Base-by-base conservation (phyloP, 2,797 vertebrate genomes). In the Sitta carolinensis region DNA sequence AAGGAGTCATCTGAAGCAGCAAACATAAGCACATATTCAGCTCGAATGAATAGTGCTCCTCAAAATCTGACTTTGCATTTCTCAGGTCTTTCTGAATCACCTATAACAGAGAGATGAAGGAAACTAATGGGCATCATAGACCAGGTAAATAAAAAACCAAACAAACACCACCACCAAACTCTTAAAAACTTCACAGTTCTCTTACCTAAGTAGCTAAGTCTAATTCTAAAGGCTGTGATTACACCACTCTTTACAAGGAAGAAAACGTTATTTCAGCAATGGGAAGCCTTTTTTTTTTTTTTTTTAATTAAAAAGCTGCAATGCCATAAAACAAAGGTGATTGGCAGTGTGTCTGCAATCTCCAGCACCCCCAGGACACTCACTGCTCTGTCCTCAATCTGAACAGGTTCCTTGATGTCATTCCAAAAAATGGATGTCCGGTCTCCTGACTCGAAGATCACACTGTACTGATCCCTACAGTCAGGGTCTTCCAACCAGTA, bases 401-500 rank as follows among this genome's bases (percentile, higher is more conserved):
- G 97, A 81, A 99, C 98, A 6, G 99, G 98, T 36, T 99, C 99
- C 91, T 99, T 99, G 34, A 98, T 98, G 13, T 99, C 99, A n/a
- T 99, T 99, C 94, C 98, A 97, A 84, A 99, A 99, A 93, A 99
- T 99, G 92, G 98, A 98, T 0, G 99, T 99, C 73, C 99, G 97
- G 87, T 99, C 99, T 73, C 99, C 99, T 7, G 99, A 98, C 97
- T 99, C 99, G n/a, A 99, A 99, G 93, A 99, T 99, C 67, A 99
- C 99, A 36, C 99, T 99, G 97, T 99, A 99, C 94, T 99, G 99
- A 97, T 99, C 99, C 73, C 99, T 98, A 57, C 99, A 99, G 34
- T 99, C 99, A 6, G 98, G 91, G 73, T 99, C 99, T 95, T 99
- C 99, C n/a, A 99, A 97, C 99, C 99, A 99, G 87, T 99, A 99